Evolutionary conservation across 2,888 invertebrate species (phyloP).

Genomic region (Rotaria magnacalcarata): DNA sequence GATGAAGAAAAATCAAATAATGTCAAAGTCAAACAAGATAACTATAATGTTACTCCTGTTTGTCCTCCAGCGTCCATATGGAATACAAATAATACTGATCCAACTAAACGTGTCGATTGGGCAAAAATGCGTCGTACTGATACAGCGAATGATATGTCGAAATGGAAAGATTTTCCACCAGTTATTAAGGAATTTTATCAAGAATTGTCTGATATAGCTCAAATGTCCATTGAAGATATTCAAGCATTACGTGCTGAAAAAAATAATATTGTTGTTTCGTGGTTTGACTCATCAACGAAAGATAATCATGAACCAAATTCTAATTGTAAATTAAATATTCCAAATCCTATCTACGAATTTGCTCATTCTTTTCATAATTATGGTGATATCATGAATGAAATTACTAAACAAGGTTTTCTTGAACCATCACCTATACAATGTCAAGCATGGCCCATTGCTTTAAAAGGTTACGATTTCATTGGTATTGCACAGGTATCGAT

Average conservation of each 20-base stretch:
- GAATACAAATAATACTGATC: neutral
- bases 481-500: constrained; percentile 76
- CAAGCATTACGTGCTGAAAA: constrained; percentile 62
- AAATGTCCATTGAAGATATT: constrained; percentile 67
- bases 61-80: neutral
- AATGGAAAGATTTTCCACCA: constrained; percentile 63
- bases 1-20: neutral
- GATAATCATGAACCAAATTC: constrained; percentile 49
- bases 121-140: constrained; percentile 37
- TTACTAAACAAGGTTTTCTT: constrained; percentile 73
- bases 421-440: constrained; percentile 79
- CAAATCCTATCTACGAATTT: constrained; percentile 75
- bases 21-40: neutral
- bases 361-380: constrained; percentile 75
- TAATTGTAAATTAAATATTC: constrained; percentile 59
- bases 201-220: constrained; percentile 70
- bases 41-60: neutral
- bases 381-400: constrained; percentile 77
- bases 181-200: constrained; percentile 77
- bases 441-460: constrained; percentile 87
- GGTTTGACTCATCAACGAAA: constrained; percentile 44
- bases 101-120: constrained; percentile 28
- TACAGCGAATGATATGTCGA: constrained; percentile 39
- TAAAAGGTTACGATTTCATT: constrained; percentile 84
- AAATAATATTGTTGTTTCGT: constrained; percentile 67